Evolutionary conservation across 2,113 vertebrate species (phyloP).

Genomic region (Pholis gunnellus): DNA sequence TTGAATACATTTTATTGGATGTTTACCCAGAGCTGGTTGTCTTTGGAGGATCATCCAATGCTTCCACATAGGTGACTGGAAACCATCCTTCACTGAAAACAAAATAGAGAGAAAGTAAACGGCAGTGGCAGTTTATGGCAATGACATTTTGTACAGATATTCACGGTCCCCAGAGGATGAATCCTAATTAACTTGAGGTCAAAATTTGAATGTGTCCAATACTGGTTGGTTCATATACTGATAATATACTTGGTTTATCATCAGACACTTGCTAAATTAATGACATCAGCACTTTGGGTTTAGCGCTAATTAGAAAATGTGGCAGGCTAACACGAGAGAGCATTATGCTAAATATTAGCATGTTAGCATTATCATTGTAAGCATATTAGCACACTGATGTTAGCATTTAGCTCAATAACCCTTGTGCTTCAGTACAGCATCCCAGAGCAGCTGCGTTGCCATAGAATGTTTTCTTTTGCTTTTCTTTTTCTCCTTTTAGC

Average conservation of each 20-base stretch:
- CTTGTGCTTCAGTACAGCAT: not conserved
- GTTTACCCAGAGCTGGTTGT: conserved; percentile 64
- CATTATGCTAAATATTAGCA: not conserved
- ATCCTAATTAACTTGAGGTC: not conserved
- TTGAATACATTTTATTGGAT: not conserved
- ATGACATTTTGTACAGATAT: not conserved
- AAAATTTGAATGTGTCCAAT: not conserved
- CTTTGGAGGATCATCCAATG: conserved; percentile 54
- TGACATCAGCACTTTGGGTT: not conserved
- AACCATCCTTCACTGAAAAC: conserved; percentile 83
- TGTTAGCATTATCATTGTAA: not conserved
- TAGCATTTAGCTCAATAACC: not conserved
- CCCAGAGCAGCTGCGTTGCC: not conserved
- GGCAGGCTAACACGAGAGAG: not conserved
- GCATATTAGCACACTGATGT: not conserved
- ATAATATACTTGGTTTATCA: not conserved
- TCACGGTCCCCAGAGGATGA: not conserved
- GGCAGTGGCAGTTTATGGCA: not conserved
- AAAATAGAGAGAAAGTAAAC: not conserved
- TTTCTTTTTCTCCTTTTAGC: not conserved
- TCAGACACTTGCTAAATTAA: not conserved
- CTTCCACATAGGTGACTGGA: conserved; percentile 78
- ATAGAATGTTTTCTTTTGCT: not conserved
- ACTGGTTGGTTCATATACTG: not conserved
- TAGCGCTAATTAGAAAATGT: not conserved